These are phyloP conservation scores for Sebastes ruberrimus DNA, from an alignment of 2,797 vertebrate species.

Conservation along the genomic window DNA sequence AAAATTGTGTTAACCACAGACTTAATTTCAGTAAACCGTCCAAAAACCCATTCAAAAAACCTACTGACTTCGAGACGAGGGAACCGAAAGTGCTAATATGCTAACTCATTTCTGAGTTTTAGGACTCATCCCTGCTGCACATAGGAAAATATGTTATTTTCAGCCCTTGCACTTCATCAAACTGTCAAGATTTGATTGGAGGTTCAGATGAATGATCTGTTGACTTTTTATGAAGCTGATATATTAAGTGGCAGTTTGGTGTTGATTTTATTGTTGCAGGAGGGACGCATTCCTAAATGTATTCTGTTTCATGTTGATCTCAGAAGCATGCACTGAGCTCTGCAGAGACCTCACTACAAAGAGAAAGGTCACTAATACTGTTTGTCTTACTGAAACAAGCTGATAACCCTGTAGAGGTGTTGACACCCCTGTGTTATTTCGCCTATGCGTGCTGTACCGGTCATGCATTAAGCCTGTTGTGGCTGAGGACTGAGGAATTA, in stretches of 20 bases:
- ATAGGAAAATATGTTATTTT: too few species aligned
- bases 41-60: background rate
- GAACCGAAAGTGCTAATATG: too few species aligned
- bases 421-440: conserved; percentile 18
- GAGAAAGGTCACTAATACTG: conserved; percentile 34
- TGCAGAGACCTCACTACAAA: background rate
- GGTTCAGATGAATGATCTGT: background rate
- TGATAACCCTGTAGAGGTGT: conserved; percentile 26
- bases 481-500: conserved; percentile 9
- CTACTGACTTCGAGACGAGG: too few species aligned
- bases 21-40: background rate
- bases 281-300: background rate
- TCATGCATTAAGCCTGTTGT: conserved; percentile 20
- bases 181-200: background rate
- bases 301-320: conserved; percentile 4
- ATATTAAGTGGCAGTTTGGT: background rate
- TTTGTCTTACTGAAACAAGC: conserved; percentile 15
- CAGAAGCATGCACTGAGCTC: background rate
- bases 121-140: too few species aligned
- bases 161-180: too few species aligned
- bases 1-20: background rate
- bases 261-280: conserved; percentile 1
- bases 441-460: background rate
- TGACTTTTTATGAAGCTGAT: background rate
- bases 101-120: accelerated